phyloP scores from a whole-genome alignment of 2,888 invertebrate genomes.

The Alsophila aescularia region DNA sequence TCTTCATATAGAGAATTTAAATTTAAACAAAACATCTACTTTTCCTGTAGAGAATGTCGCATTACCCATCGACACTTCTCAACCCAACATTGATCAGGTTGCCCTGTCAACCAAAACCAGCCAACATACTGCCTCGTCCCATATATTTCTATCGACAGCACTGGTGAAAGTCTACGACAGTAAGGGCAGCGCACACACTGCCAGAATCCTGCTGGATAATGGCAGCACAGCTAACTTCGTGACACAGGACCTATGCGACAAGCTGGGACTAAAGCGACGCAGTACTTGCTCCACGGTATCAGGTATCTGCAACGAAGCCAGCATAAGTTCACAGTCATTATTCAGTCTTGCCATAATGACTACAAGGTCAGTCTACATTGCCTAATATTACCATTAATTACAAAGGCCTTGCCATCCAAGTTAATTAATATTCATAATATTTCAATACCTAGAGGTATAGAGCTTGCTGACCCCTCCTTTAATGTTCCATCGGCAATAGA shows the following conservation, averaged over 20 bases:
- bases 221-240: not conserved
- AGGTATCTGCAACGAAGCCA: not conserved
- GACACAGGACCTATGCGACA: not conserved
- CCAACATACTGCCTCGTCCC: no score
- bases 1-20: no score
- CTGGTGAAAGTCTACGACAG: not conserved
- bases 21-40: no score
- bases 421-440: not conserved
- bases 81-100: no score
- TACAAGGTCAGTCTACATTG: not conserved
- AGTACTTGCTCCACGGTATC: not conserved
- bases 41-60: no score
- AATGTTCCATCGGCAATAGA: not conserved
- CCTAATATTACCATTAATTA: not conserved
- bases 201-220: not conserved
- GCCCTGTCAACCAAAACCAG: no score
- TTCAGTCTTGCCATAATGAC: not conserved
- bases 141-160: not conserved
- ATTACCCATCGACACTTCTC: no score
- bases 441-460: not conserved
- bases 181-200: not conserved
- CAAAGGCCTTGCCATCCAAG: not conserved
- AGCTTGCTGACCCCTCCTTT: not conserved
- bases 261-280: not conserved
- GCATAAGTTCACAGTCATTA: not conserved